Evolutionary conservation across 2,113 vertebrate species (phyloP).

Genomic region (Dascyllus trimaculatus): DNA sequence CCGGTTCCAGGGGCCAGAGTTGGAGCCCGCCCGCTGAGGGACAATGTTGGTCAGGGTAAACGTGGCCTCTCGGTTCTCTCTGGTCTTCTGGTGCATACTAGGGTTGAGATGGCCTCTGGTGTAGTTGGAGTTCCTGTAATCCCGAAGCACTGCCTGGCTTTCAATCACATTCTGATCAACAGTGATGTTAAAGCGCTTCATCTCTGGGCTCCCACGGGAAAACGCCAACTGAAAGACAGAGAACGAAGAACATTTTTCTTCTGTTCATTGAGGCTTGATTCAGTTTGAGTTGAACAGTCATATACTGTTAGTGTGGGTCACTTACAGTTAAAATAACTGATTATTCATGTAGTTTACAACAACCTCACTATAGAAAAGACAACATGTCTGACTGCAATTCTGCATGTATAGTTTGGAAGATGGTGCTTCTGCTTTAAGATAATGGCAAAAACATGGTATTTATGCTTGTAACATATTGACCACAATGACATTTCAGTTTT

Average conservation of each 20-base stretch:
- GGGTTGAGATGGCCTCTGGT: constrained; percentile 86
- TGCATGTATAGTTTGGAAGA: too few relatives aligned
- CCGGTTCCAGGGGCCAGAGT: constrained; percentile 78
- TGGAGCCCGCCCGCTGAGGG: constrained; percentile 83
- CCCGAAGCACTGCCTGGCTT: constrained; percentile 70
- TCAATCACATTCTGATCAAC: constrained; percentile 76
- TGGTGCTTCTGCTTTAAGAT: too few relatives aligned
- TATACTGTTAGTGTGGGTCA: too few relatives aligned
- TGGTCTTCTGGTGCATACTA: constrained; percentile 74
- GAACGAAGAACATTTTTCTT: neutral
- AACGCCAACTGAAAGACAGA: constrained; percentile 61
- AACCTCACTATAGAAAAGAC: neutral
- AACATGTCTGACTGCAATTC: too few relatives aligned
- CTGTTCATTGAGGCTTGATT: neutral
- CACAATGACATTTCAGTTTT: neutral
- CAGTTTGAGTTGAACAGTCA: neutral
- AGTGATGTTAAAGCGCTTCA: constrained; percentile 37
- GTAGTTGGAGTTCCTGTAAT: constrained; percentile 72
- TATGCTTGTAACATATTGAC: neutral
- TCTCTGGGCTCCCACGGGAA: constrained; percentile 61
- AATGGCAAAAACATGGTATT: too few relatives aligned
- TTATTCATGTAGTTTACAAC: too few relatives aligned
- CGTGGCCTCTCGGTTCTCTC: constrained; percentile 72
- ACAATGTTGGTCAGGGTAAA: constrained; percentile 89
- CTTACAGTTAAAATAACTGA: too few relatives aligned